Percentiles rank a stretch among this genome's conserved stretches.
phyloP scores from a whole-genome alignment of 2,113 vertebrate genomes.

The Urocitellus parryii region DNA sequence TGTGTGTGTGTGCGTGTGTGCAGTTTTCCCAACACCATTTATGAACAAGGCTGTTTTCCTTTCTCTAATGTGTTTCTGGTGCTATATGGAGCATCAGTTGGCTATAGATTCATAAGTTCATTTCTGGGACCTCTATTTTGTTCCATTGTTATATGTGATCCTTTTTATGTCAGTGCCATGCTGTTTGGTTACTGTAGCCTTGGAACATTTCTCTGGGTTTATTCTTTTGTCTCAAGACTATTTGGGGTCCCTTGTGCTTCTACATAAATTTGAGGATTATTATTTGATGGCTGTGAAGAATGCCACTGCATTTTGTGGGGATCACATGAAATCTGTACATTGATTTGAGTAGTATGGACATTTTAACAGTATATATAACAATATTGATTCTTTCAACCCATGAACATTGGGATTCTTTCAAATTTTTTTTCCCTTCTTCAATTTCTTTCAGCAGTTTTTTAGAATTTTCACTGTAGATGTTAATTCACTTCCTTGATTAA shows the following conservation, averaged over 20 bases:
- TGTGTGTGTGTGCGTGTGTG: too few relatives aligned
- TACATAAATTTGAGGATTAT: neutral
- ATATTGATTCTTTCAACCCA: neutral
- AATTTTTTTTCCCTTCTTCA: neutral
- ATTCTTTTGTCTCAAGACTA: neutral
- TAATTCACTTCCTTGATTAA: neutral
- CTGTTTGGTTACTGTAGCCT: neutral
- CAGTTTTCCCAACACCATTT: neutral
- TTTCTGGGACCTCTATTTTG: neutral
- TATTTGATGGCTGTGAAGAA: neutral
- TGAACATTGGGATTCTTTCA: neutral
- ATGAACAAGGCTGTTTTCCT: neutral
- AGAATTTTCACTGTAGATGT: neutral
- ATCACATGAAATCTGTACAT: neutral
- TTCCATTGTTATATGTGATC: neutral
- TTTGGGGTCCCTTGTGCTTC: neutral
- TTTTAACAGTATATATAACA: neutral
- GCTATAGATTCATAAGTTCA: neutral
- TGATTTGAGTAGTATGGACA: neutral
- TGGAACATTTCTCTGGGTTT: neutral
- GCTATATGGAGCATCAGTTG: neutral
- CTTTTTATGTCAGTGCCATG: neutral
- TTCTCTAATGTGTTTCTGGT: neutral
- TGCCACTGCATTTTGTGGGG: neutral
- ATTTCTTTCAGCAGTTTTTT: neutral